Conservation (phyloP, 1,140 invertebrate genomes). For the Drosophila equinoxialis region DNA sequence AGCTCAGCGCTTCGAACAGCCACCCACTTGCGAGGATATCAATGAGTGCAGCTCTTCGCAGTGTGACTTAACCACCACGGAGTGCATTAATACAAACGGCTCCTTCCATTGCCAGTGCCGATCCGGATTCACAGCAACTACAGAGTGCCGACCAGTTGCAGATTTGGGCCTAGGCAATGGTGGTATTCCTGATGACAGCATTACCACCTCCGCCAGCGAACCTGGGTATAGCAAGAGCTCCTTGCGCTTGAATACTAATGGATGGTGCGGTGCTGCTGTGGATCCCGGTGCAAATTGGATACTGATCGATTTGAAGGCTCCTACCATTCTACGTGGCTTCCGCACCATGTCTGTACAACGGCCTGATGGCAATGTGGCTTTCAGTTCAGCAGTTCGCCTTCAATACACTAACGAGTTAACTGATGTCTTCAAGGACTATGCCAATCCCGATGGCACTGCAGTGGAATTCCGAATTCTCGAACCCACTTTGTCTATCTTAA, state of each 20-base stretch:
- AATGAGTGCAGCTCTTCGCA: slow-evolving; percentile 95
- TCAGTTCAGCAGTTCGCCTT: slow-evolving; percentile 93
- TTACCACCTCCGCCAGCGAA: slow-evolving; percentile 92
- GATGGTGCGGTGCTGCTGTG: slow-evolving; percentile 94
- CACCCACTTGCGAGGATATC: slow-evolving; percentile 95
- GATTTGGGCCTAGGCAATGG: slow-evolving; percentile 95
- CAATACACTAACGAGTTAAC: slow-evolving; percentile 94
- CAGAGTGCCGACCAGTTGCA: slow-evolving; percentile 94
- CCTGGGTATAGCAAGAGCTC: slow-evolving; percentile 92
- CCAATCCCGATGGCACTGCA: slow-evolving; percentile 95
- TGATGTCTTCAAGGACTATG: slow-evolving; percentile 94
- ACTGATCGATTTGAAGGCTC: slow-evolving; percentile 93
- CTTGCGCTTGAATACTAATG: slow-evolving; percentile 91
- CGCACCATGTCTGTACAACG: slow-evolving; percentile 93
- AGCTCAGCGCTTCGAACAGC: slow-evolving; percentile 92
- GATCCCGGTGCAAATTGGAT: slow-evolving; percentile 95
- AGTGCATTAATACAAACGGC: slow-evolving; percentile 95
- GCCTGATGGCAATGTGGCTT: slow-evolving; percentile 91
- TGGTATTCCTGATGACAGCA: slow-evolving; percentile 94
- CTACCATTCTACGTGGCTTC: slow-evolving; percentile 95
- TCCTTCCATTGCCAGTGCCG: slow-evolving; percentile 96
- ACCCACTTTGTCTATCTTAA: slow-evolving; percentile 93
- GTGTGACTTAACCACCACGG: slow-evolving; percentile 94
- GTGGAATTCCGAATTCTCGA: slow-evolving; percentile 95
- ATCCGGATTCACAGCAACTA: slow-evolving; percentile 91